phyloP scores from a whole-genome alignment of 2,113 vertebrate species.

The Centrocercus urophasianus region DNA sequence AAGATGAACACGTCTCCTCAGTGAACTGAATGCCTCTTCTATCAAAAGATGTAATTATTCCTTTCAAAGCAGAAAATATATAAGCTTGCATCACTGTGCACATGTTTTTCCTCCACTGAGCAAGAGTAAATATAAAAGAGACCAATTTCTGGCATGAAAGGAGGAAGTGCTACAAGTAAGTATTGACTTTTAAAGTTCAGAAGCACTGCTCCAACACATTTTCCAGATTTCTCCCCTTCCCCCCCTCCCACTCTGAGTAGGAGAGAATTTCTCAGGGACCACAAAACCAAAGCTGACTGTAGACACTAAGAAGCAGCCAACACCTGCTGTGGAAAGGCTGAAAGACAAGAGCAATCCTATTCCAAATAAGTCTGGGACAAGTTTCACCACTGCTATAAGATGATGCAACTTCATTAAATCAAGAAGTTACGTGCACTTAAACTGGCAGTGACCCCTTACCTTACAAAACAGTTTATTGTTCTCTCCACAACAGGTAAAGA shows the following conservation, averaged over 20 bases:
- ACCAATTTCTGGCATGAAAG: constrained; percentile 64
- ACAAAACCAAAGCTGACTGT: not conserved
- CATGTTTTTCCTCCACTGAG: constrained; percentile 65
- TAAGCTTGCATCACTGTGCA: constrained; percentile 53
- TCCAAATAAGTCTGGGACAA: constrained; percentile 29
- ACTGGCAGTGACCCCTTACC: constrained; percentile 68
- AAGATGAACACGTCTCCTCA: constrained; percentile 55
- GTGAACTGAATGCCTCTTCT: constrained; percentile 54
- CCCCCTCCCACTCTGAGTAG: not conserved
- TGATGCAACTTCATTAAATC: constrained; percentile 71
- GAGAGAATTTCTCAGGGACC: not conserved
- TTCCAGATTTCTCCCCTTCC: not conserved
- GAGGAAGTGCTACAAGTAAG: constrained; percentile 56
- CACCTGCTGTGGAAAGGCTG: not conserved
- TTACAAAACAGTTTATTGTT: constrained; percentile 72
- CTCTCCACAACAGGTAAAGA: constrained; percentile 57
- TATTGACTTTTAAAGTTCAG: constrained; percentile 62
- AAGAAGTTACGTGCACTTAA: constrained; percentile 62
- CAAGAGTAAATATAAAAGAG: constrained; percentile 61
- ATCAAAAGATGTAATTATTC: constrained; percentile 55
- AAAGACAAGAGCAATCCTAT: not conserved
- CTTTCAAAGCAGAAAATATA: constrained; percentile 47
- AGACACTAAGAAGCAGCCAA: not conserved
- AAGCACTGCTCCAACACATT: not conserved
- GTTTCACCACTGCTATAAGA: constrained; percentile 43